Conservation (phyloP, 2,113 vertebrate species). For the Excalfactoria chinensis region DNA sequence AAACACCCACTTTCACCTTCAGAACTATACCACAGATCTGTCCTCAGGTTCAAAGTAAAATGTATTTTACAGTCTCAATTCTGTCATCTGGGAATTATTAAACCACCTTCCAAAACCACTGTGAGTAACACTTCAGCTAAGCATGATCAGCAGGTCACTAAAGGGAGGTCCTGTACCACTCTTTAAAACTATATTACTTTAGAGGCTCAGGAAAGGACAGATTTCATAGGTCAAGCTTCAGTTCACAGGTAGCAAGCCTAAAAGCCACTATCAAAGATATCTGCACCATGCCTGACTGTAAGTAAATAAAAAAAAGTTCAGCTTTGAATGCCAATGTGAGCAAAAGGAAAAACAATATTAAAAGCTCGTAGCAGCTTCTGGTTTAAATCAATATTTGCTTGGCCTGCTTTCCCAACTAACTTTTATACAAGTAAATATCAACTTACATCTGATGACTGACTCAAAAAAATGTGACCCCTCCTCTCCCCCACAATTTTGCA, state of each 20-base stretch:
- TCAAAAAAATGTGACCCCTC: not conserved
- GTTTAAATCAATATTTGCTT: constrained; percentile 64
- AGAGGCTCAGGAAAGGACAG: constrained; percentile 14
- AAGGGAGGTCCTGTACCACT: not conserved
- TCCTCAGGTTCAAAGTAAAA: not conserved
- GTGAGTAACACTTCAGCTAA: constrained; percentile 58
- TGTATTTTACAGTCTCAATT: constrained; percentile 36
- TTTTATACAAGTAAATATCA: constrained; percentile 29
- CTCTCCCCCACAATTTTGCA: not conserved
- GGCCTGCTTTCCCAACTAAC: constrained; percentile 32
- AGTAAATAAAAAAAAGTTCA: constrained; percentile 62
- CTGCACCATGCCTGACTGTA: not conserved
- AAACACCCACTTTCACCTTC: constrained; percentile 10
- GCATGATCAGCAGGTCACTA: constrained; percentile 45
- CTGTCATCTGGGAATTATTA: constrained; percentile 32
- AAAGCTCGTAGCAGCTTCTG: not conserved
- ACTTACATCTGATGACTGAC: not conserved
- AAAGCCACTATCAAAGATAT: constrained; percentile 50
- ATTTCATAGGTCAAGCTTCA: constrained; percentile 50
- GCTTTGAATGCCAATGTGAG: constrained; percentile 10
- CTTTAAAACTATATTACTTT: constrained; percentile 47
- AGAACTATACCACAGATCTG: not conserved
- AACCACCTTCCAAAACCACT: constrained; percentile 28
- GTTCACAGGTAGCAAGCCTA: constrained; percentile 11
- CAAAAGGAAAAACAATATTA: constrained; percentile 46